phyloP scores from a whole-genome alignment of 1,140 invertebrate genomes.

The Pseudoatta argentina region DNA sequence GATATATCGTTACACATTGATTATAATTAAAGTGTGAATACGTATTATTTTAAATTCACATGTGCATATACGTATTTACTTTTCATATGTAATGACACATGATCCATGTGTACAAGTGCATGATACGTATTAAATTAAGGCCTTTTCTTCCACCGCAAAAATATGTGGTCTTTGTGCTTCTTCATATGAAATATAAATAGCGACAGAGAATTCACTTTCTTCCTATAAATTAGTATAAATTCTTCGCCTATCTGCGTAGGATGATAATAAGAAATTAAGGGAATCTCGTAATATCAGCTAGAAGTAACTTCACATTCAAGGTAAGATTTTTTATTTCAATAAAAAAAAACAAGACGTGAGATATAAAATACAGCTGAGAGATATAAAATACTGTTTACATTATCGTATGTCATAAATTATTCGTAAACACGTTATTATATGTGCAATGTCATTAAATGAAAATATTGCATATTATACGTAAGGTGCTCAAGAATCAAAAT shows the following conservation, averaged over 20 bases:
- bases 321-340: background rate
- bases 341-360: background rate
- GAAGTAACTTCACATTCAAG: background rate
- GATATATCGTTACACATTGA: background rate
- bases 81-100: background rate
- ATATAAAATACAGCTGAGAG: background rate
- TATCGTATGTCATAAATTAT: background rate
- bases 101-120: background rate
- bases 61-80: background rate
- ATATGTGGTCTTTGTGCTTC: background rate
- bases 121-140: background rate
- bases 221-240: constrained; percentile 54
- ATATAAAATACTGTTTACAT: background rate
- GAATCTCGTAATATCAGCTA: background rate
- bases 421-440: background rate
- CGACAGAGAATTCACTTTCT: constrained; percentile 46
- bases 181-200: constrained; percentile 58
- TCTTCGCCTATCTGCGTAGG: background rate
- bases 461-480: background rate
- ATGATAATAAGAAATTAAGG: background rate
- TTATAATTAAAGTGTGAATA: background rate
- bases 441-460: background rate
- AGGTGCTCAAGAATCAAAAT: too few relatives aligned
- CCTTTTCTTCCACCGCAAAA: constrained; percentile 32
- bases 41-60: background rate